A percentile compares a stretch with the other conserved stretches of the same genome.
These are phyloP conservation scores for Indicator maculatus DNA, from an alignment of 2,113 vertebrate species.

Conservation along the genomic window DNA sequence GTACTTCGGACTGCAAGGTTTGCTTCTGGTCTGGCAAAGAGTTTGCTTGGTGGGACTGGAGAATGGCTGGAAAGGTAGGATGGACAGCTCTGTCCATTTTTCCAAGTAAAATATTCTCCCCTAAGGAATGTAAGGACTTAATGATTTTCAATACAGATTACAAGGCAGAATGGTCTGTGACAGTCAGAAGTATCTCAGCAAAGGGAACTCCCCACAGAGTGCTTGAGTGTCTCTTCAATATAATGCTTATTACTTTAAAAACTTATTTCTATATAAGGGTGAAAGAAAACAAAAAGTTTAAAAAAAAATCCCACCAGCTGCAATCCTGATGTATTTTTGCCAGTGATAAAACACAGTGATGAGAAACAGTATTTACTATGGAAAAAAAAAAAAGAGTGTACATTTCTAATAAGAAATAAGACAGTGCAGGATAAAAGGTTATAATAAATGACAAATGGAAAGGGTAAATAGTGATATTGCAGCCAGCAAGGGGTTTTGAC, in stretches of 20 bases:
- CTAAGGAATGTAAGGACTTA: neutral
- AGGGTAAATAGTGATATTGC: neutral
- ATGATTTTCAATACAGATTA: neutral
- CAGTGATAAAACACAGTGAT: neutral
- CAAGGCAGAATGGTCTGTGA: neutral
- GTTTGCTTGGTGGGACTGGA: neutral
- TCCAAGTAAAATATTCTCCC: neutral
- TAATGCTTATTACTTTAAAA: neutral
- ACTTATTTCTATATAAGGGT: neutral
- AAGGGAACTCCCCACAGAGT: neutral
- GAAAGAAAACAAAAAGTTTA: neutral
- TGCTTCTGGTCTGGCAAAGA: neutral
- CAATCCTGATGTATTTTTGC: neutral
- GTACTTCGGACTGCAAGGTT: rapidly evolving
- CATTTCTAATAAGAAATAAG: neutral
- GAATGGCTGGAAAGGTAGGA: neutral
- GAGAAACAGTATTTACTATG: neutral
- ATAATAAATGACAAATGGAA: neutral
- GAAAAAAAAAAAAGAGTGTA: neutral
- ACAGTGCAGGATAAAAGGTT: neutral
- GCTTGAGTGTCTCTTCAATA: neutral
- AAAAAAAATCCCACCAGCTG: neutral
- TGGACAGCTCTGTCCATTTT: neutral
- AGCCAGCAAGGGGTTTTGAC: neutral
- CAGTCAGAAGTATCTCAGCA: neutral